phyloP scores from a whole-genome alignment of 1,140 invertebrate genomes.

The Pemphigus obesinymphae region DNA sequence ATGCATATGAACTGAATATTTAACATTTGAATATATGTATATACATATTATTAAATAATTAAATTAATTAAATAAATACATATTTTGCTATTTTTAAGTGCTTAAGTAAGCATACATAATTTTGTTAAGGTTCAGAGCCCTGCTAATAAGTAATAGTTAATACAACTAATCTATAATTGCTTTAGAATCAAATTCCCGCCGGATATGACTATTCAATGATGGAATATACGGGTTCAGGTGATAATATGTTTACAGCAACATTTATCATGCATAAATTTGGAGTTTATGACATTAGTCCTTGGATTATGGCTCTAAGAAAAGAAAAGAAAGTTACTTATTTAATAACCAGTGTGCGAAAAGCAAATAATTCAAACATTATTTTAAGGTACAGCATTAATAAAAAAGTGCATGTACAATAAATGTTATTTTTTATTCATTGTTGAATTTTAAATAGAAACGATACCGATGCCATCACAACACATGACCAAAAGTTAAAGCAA shows the following conservation, averaged over 20 bases:
- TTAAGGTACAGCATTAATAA: background rate
- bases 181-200: background rate
- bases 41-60: too few relatives aligned
- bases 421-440: too few relatives aligned
- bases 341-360: background rate
- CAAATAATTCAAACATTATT: background rate
- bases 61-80: too few relatives aligned
- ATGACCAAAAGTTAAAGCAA: background rate
- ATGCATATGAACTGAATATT: too few relatives aligned
- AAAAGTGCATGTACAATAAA: background rate
- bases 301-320: background rate
- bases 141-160: too few relatives aligned
- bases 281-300: background rate
- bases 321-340: background rate
- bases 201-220: background rate
- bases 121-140: too few relatives aligned
- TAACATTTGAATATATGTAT: too few relatives aligned
- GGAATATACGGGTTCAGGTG: background rate
- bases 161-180: background rate
- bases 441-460: background rate
- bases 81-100: too few relatives aligned
- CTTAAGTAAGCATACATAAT: too few relatives aligned
- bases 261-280: background rate
- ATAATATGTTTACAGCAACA: background rate
- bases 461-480: background rate